Conservation (phyloP, 2,797 vertebrate species). For the Xiphophorus birchmanni region DNA sequence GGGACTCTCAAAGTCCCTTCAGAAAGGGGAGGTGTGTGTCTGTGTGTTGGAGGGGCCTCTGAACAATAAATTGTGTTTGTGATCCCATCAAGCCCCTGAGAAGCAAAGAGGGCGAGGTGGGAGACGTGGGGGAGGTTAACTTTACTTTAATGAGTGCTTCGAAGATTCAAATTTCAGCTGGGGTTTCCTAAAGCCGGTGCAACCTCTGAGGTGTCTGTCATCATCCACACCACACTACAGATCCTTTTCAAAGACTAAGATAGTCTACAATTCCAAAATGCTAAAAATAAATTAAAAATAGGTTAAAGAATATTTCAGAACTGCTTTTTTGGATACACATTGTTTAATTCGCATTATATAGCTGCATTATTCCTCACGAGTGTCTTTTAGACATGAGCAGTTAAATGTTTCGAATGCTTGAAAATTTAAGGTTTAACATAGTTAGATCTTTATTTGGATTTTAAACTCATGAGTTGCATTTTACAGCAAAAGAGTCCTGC, state of each 20-base stretch:
- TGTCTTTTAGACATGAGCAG: background rate
- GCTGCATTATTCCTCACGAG: background rate
- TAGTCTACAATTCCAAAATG: background rate
- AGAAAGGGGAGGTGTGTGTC: conserved; percentile 39
- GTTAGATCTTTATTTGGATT: background rate
- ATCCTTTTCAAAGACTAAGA: background rate
- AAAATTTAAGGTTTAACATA: background rate
- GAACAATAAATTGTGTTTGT: conserved; percentile 80
- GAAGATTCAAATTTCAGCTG: conserved; percentile 62
- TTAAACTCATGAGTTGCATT: background rate
- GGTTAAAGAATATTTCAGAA: background rate
- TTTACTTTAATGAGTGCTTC: conserved; percentile 69
- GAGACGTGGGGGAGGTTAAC: conserved; percentile 56
- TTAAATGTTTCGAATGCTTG: background rate
- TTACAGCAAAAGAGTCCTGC: background rate
- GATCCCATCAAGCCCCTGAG: conserved; percentile 66
- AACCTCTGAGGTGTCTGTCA: conserved; percentile 29
- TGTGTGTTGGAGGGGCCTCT: conserved; percentile 55
- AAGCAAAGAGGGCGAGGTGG: conserved; percentile 41
- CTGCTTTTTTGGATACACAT: background rate
- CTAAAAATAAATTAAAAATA: background rate
- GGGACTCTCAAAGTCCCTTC: conserved; percentile 74
- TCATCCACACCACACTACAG: background rate
- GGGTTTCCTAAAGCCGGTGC: conserved; percentile 50
- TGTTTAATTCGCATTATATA: background rate